Base-by-base conservation (phyloP, 2,888 invertebrate genomes). In the Morpho deidamia region DNA sequence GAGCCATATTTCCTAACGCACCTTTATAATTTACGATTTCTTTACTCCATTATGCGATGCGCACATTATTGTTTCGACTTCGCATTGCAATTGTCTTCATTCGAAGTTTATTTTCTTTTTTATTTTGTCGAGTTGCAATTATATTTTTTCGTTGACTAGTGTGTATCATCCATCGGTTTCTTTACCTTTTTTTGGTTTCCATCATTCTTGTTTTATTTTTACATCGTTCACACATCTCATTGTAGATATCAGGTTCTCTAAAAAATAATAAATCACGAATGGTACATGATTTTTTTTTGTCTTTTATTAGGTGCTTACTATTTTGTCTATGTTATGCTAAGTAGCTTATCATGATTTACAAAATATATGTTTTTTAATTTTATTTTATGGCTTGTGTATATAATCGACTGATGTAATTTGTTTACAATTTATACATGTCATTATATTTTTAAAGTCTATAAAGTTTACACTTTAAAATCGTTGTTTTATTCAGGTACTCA, bases 401-500 rank as follows among this genome's bases (percentile, higher is more conserved):
- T 48, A 50, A 23, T 23, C 5, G 23, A 23, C 23, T 23, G 23
- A 23, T 23, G 23, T 5, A 23, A 23, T 23, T 23, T 23, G 23
- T 23, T 23, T 23, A 1, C 23, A 2, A 23, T 23, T 23, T 23
- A 23, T 23, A 23, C 23, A 49, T 44, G 32, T 11, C 38, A 12
- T 50, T 50, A 23, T 7, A 10, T 34, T 39, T 44, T 9, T 40
- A 12, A 65, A 63, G 58, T 70, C 70, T 9, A 34, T 41, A 11
- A 42, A 35, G 49, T 8, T 42, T 49, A 23, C 35, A n/a, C 14
- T 35, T 40, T 37, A 35, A 43, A 42, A 10, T 23, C 38, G 10
- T 8, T 43, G 32, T 56, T 57, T 59, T 76, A 76, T 90, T 69
- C 90, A 99, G 98, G 95, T 98, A 66, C 91, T 96, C 83, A 97